A percentile compares a stretch with the other conserved stretches of the same genome.
phyloP scores from a whole-genome alignment of 2,113 vertebrate species.

The Megaptera novaeangliae region DNA sequence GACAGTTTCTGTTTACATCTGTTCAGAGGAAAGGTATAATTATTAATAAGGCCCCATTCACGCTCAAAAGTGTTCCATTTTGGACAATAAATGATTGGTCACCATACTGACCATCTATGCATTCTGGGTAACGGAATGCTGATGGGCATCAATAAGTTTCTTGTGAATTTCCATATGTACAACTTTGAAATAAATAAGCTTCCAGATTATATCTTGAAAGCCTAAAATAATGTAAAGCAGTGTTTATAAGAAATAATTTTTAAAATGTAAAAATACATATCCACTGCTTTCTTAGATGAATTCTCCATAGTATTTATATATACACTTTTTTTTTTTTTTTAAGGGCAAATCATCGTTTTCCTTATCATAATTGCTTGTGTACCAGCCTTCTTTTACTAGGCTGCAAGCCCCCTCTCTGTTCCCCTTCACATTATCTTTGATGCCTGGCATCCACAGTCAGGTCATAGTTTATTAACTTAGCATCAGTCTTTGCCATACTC shows the following conservation, averaged over 20 bases:
- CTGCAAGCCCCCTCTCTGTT: background rate
- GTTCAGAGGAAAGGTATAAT: background rate
- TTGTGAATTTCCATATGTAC: background rate
- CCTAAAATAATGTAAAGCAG: background rate
- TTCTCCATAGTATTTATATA: background rate
- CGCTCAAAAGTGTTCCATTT: background rate
- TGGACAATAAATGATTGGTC: background rate
- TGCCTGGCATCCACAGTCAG: background rate
- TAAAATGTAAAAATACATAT: background rate
- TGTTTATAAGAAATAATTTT: background rate
- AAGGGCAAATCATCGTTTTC: background rate
- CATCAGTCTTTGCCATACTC: background rate
- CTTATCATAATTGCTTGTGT: background rate
- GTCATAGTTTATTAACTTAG: background rate
- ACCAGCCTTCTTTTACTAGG: background rate
- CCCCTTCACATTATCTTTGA: rapidly evolving
- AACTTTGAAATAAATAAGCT: background rate
- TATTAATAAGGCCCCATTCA: background rate
- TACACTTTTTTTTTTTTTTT: background rate
- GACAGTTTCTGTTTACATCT: background rate
- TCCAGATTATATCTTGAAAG: background rate
- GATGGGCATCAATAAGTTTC: background rate
- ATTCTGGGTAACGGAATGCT: background rate
- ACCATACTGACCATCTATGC: background rate
- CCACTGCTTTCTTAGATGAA: background rate